These are phyloP conservation scores for Andrena bicolor DNA, from an alignment of 2,888 invertebrate species.

Conservation along the genomic window DNA sequence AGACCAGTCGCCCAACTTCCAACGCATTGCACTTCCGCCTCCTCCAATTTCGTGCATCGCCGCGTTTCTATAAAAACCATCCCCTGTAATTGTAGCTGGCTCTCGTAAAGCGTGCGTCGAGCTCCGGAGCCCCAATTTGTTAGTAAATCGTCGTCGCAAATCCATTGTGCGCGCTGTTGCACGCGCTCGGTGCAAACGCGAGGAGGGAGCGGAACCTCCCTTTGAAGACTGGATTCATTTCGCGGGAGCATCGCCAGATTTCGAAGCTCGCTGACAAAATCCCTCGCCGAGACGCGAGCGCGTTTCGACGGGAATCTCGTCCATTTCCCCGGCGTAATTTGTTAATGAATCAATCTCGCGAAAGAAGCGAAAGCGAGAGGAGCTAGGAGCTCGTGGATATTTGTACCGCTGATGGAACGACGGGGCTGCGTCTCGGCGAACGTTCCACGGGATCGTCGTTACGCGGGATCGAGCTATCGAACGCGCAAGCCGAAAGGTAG, in stretches of 20 bases:
- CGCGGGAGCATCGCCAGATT: neutral
- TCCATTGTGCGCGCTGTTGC: neutral
- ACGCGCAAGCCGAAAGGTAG: slow-evolving; percentile 43
- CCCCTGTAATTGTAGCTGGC: neutral
- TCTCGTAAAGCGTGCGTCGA: neutral
- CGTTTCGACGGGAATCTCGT: neutral
- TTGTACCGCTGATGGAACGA: neutral
- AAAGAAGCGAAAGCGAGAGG: neutral
- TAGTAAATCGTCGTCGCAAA: neutral
- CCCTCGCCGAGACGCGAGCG: neutral
- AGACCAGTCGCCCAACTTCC: neutral
- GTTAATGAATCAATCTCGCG: neutral
- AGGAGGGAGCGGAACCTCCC: neutral
- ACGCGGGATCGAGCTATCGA: slow-evolving; percentile 39
- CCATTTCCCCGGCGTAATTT: neutral
- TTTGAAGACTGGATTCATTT: neutral
- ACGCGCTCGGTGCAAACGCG: neutral
- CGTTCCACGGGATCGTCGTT: neutral
- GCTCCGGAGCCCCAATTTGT: neutral
- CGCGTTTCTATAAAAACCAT: neutral
- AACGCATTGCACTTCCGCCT: neutral
- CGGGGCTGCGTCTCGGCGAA: neutral
- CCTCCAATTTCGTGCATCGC: neutral
- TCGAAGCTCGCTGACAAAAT: neutral
- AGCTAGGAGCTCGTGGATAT: neutral